A percentile compares a stretch with the other conserved stretches of the same genome.
phyloP scores from a whole-genome alignment of 2,113 vertebrate species.

The Prunella fulvescens region DNA sequence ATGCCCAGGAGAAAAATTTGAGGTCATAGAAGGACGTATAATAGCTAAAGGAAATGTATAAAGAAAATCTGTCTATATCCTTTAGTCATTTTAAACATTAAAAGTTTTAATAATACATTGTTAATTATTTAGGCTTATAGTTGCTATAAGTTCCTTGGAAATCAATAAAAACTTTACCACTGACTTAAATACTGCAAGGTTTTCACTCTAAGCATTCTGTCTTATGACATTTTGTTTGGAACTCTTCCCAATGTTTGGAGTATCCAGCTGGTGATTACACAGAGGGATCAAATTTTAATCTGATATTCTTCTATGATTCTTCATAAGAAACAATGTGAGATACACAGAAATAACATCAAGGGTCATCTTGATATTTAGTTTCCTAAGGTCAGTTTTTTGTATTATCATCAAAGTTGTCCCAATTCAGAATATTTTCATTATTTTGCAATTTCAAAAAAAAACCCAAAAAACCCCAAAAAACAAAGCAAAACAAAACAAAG shows the following conservation, averaged over 20 bases:
- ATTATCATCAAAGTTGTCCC: not conserved
- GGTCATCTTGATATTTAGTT: not conserved
- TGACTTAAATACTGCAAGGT: not conserved
- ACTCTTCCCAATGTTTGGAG: not conserved
- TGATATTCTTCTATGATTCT: not conserved
- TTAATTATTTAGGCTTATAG: not conserved
- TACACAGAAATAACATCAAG: not conserved
- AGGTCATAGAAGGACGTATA: slow-evolving; percentile 40
- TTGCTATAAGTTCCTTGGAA: not conserved
- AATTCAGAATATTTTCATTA: not conserved
- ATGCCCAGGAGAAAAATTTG: slow-evolving; percentile 38
- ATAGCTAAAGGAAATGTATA: not conserved
- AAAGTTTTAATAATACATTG: not conserved
- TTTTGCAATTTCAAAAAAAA: not conserved
- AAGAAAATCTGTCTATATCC: not conserved
- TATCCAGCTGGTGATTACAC: not conserved
- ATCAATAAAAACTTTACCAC: not conserved
- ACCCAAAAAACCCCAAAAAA: accelerated
- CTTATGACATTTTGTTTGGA: not conserved
- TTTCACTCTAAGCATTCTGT: not conserved
- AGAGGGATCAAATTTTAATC: slow-evolving; percentile 2
- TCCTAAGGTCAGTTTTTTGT: not conserved
- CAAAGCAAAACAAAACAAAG: no score
- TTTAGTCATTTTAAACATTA: not conserved
- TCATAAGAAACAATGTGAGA: not conserved